phyloP scores from a whole-genome alignment of 23 tunicate species.

The Oikopleura dioica region DNA sequence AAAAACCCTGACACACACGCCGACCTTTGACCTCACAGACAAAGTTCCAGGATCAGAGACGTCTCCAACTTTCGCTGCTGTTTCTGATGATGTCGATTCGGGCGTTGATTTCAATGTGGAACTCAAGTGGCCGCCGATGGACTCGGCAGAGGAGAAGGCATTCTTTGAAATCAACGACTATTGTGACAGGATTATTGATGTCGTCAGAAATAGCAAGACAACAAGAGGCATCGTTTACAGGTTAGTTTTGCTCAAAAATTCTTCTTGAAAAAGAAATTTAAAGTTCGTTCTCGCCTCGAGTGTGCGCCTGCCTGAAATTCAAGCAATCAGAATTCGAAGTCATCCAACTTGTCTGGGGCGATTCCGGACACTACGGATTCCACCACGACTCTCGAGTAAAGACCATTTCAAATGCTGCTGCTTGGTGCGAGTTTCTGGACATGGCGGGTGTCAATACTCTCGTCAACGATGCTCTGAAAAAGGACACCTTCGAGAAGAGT shows the following conservation, averaged over 20 bases:
- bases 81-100: background rate
- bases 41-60: background rate
- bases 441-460: background rate
- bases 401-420: background rate
- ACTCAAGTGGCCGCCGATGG: slow-evolving; percentile 1
- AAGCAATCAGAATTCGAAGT: background rate
- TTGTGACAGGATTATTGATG: slow-evolving; percentile 4
- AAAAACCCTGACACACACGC: background rate
- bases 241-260: background rate
- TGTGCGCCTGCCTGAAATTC: background rate
- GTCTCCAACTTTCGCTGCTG: background rate
- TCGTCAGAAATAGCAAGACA: background rate
- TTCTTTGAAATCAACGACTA: background rate
- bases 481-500: background rate
- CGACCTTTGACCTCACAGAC: too few relatives aligned
- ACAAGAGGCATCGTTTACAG: background rate
- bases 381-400: background rate
- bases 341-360: background rate
- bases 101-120: slow-evolving; percentile 2
- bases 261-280: background rate
- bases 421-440: background rate
- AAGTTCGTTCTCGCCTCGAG: background rate
- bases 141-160: background rate
- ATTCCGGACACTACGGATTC: background rate
- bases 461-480: background rate